Evolutionary conservation across 2,113 vertebrate species (phyloP).

Genomic region (Oncorhynchus kisutch): DNA sequence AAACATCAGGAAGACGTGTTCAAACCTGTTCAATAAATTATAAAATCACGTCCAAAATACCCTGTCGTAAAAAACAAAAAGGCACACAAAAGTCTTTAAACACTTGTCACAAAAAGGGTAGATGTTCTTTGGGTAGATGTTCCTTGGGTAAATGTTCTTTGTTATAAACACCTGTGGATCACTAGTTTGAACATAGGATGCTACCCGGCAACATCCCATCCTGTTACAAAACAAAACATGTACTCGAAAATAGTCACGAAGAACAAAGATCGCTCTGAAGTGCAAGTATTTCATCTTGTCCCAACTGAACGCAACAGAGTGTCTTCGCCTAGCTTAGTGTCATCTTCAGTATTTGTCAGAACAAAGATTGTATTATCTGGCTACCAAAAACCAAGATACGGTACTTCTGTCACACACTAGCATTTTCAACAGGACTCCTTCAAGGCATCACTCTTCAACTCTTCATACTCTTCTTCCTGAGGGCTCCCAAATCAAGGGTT

Average conservation of each 20-base stretch:
- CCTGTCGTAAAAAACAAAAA: constrained; percentile 80
- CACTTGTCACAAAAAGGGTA: constrained; percentile 68
- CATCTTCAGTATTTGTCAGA: constrained; percentile 12
- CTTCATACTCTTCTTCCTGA: constrained; percentile 29
- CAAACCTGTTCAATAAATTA: constrained; percentile 75
- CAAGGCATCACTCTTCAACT: constrained; percentile 22
- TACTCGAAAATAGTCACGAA: constrained; percentile 27
- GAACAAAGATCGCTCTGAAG: constrained; percentile 57
- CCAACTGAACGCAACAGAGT: constrained; percentile 22
- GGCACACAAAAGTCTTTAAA: constrained; percentile 86
- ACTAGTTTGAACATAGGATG: constrained; percentile 9
- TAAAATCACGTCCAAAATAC: constrained; percentile 80
- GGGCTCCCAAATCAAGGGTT: constrained; percentile 46
- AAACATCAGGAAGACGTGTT: constrained; percentile 83
- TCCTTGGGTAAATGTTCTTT: constrained; percentile 58
- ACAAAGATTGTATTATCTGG: background rate
- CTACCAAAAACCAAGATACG: background rate
- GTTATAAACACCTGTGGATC: constrained; percentile 71
- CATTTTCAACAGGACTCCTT: constrained; percentile 26
- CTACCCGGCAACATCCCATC: background rate
- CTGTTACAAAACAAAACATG: background rate
- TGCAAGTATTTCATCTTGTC: constrained; percentile 56
- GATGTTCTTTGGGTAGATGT: constrained; percentile 65
- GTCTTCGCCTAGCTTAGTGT: background rate
- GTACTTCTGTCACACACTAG: constrained; percentile 24